Percentiles rank a stretch among this genome's conserved stretches.
phyloP scores from a whole-genome alignment of 2,888 invertebrate genomes.

The Erpobdella octoculata region DNA sequence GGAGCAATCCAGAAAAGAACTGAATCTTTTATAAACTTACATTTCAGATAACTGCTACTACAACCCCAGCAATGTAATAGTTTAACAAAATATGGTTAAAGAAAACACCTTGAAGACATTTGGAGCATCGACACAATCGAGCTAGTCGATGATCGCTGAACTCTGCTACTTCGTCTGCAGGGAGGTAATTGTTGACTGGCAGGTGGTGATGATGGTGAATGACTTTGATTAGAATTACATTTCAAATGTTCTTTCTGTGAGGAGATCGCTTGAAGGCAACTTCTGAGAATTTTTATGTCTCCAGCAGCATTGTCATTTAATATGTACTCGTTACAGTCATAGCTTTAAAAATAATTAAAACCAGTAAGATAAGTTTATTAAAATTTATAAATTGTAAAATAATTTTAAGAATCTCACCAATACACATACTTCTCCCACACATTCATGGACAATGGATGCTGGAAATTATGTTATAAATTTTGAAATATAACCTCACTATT shows the following conservation, averaged over 20 bases:
- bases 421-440: conserved; percentile 50
- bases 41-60: too few relatives aligned
- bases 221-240: too few relatives aligned
- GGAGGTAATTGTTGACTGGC: background rate
- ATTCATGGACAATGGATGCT: conserved; percentile 50
- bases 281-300: conserved; percentile 47
- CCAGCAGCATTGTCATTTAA: conserved; percentile 49
- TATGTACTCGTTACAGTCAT: conserved; percentile 50
- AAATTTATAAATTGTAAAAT: background rate
- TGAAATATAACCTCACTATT: background rate
- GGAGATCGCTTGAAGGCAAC: conserved; percentile 46
- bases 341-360: conserved; percentile 39
- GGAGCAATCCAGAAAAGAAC: too few relatives aligned
- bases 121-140: conserved; percentile 15
- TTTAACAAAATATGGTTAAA: background rate
- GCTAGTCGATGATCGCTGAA: conserved; percentile 22
- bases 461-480: conserved; percentile 10
- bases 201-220: background rate
- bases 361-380: background rate
- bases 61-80: background rate
- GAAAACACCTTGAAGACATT: conserved; percentile 10
- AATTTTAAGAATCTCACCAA: conserved; percentile 43
- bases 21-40: too few relatives aligned
- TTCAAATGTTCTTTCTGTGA: conserved; percentile 40
- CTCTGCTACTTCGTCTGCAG: conserved; percentile 23